Evolutionary conservation across 2,797 vertebrate species (phyloP).

Genomic region (Phrynocephalus vlangalii): DNA sequence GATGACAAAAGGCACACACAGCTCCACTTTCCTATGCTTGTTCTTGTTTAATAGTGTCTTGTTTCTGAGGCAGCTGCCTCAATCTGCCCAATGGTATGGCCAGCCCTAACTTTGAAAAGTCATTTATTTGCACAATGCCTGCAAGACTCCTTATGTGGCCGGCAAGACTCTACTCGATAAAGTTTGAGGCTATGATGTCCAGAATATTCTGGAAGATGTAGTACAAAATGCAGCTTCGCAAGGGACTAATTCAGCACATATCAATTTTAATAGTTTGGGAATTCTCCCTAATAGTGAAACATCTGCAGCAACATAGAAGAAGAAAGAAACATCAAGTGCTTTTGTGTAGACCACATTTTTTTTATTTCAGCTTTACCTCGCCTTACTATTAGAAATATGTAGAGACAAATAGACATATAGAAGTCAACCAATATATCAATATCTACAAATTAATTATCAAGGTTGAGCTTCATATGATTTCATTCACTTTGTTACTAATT

Average conservation of each 20-base stretch:
- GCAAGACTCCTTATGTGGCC: no score
- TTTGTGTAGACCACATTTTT: not conserved
- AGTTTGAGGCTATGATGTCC: no score
- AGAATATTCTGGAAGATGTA: no score
- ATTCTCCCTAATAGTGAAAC: no score
- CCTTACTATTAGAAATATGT: not conserved
- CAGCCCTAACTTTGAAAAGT: no score
- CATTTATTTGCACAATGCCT: no score
- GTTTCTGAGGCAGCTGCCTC: not conserved
- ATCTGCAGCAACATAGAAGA: not conserved
- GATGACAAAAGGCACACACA: not conserved
- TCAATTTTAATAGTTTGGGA: no score
- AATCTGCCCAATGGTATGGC: not conserved
- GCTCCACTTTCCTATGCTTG: not conserved
- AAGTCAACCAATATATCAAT: not conserved
- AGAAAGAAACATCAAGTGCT: not conserved
- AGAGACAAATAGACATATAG: not conserved
- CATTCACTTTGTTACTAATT: not conserved
- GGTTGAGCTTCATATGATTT: slow-evolving; percentile 13
- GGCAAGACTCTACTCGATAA: no score
- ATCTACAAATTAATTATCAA: not conserved
- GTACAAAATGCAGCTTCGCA: no score
- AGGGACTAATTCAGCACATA: no score
- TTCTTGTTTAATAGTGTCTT: not conserved
- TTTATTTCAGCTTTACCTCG: not conserved